Percentiles rank a stretch among this genome's conserved stretches.
Conservation (phyloP, 2,888 invertebrate species). For the Harmothoe impar region DNA sequence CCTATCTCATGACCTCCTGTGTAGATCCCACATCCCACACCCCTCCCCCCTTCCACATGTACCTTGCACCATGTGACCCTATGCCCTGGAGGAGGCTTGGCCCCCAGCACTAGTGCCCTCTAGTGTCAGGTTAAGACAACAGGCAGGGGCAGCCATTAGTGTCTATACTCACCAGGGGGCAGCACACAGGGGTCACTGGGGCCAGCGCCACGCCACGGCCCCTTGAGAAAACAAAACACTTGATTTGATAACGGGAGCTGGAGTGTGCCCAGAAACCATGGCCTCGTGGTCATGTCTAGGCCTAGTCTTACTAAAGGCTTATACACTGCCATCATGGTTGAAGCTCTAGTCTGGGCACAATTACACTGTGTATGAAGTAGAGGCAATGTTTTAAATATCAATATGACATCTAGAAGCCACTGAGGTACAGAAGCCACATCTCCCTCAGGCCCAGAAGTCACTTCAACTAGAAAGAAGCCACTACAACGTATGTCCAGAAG, state of each 20-base stretch:
- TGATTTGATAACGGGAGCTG: neutral
- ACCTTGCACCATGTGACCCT: neutral
- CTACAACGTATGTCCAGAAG: too few species aligned
- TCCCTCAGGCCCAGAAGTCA: too few species aligned
- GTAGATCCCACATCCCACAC: neutral
- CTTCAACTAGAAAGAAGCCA: too few species aligned
- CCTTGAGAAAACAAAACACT: slow-evolving; percentile 9
- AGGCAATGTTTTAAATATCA: too few species aligned
- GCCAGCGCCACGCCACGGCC: neutral
- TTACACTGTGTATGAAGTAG: too few species aligned
- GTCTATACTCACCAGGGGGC: slow-evolving; percentile 6
- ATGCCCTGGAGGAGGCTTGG: neutral
- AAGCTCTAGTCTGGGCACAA: too few species aligned
- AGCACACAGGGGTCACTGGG: slow-evolving; percentile 5
- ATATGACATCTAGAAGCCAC: too few species aligned
- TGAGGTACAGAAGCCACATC: too few species aligned
- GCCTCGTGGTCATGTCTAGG: neutral
- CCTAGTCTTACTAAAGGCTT: too few species aligned
- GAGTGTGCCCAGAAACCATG: slow-evolving; percentile 1
- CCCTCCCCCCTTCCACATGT: neutral
- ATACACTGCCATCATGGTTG: too few species aligned
- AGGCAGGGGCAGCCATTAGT: slow-evolving; percentile 29
- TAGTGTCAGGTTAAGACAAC: slow-evolving; percentile 40
- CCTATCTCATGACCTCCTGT: neutral
- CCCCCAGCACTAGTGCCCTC: slow-evolving; percentile 19